Conservation (phyloP, 2,797 vertebrate species). For the Pagetopsis macropterus region DNA sequence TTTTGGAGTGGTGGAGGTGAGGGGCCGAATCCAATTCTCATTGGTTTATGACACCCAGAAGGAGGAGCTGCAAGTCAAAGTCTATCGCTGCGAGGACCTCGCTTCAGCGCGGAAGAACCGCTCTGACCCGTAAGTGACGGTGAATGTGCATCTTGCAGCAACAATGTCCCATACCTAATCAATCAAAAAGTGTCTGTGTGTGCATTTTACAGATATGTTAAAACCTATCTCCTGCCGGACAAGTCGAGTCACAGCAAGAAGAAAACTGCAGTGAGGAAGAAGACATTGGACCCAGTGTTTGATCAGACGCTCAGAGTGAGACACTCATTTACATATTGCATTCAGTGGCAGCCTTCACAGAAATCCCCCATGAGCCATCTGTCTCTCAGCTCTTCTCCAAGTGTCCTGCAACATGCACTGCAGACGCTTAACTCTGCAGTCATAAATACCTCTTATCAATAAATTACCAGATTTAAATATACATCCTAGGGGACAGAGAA, state of each 20-base stretch:
- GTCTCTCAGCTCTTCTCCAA: constrained; percentile 1
- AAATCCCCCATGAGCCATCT: constrained; percentile 10
- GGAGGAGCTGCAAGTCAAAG: constrained; percentile 88
- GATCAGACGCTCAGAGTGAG: constrained; percentile 93
- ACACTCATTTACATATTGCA: constrained; percentile 33
- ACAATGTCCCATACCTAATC: constrained; percentile 2
- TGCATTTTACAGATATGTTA: constrained; percentile 89
- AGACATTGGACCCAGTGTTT: constrained; percentile 91
- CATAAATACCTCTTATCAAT: neutral
- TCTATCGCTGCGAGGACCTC: constrained; percentile 90
- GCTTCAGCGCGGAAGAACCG: constrained; percentile 88
- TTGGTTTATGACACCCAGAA: constrained; percentile 84
- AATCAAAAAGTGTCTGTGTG: constrained; percentile 3
- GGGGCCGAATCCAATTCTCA: constrained; percentile 89
- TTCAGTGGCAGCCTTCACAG: constrained; percentile 11
- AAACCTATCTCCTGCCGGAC: constrained; percentile 94
- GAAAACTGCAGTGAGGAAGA: constrained; percentile 92
- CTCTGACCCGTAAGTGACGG: constrained; percentile 91
- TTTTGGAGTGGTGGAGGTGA: constrained; percentile 86
- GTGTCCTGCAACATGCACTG: constrained; percentile 12
- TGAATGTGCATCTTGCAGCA: constrained; percentile 8
- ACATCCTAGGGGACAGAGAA: neutral
- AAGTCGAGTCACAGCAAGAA: constrained; percentile 92
- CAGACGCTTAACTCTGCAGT: constrained; percentile 4
- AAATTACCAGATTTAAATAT: neutral